phyloP scores from a whole-genome alignment of 1,140 invertebrate genomes.

The Patella vulgata region DNA sequence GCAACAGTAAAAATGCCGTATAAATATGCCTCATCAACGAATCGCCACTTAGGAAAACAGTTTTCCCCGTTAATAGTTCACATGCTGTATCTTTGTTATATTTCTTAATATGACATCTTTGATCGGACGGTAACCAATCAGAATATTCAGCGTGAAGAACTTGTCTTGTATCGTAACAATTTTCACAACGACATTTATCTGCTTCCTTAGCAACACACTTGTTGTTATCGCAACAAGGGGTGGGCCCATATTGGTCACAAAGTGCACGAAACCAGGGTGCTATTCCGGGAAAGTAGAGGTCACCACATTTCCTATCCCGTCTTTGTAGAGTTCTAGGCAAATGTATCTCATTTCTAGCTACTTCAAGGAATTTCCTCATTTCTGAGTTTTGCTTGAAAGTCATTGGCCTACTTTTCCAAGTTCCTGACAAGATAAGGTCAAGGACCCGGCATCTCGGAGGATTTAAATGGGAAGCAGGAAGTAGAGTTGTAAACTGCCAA shows the following conservation, averaged over 20 bases:
- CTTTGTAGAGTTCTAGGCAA: slow-evolving; percentile 17
- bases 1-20: slow-evolving; percentile 8
- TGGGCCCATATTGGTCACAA: slow-evolving; percentile 26
- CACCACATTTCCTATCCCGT: slow-evolving; percentile 20
- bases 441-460: too few relatives aligned
- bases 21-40: slow-evolving; percentile 26
- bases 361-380: slow-evolving; percentile 10
- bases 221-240: slow-evolving; percentile 30
- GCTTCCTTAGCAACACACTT: slow-evolving; percentile 7
- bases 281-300: slow-evolving; percentile 2
- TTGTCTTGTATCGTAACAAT: slow-evolving; percentile 24
- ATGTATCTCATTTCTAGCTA: neutral
- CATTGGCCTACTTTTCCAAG: too few relatives aligned
- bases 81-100: slow-evolving; percentile 5
- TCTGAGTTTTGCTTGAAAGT: too few relatives aligned
- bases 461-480: too few relatives aligned
- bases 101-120: neutral
- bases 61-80: slow-evolving; percentile 8
- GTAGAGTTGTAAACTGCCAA: too few relatives aligned
- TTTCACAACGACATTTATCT: slow-evolving; percentile 22
- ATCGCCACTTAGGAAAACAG: slow-evolving; percentile 26
- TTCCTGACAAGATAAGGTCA: too few relatives aligned
- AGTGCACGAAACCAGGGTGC: slow-evolving; percentile 24
- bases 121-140: neutral
- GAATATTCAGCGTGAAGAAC: slow-evolving; percentile 10